Evolutionary conservation across 2,797 vertebrate genomes (phyloP), one percentile per base, ranked within the genome.

Genomic region (Myoxocephalus aenaeus): DNA sequence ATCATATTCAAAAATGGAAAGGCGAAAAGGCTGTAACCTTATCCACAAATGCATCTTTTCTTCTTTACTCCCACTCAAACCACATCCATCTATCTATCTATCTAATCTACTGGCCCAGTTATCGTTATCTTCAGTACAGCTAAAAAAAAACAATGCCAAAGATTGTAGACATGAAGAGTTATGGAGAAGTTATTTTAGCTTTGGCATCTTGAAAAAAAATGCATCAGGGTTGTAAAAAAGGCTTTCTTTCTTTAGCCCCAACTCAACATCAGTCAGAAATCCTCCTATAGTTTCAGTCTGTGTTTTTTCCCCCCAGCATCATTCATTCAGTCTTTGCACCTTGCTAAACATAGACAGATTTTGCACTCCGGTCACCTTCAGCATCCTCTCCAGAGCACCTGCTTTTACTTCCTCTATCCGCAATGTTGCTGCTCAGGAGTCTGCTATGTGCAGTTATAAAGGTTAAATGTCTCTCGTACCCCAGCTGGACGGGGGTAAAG

Each of bases 401-500:
- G 42, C 22, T 72, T 61, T 70, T 14, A 53, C 22, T 48, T 77
- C 53, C 25, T 85, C 13, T 7, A 15, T 40, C 17, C 46, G 17
- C 27, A 42, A 51, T 69, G 22, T 40, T 62, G n/a, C 17, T 54
- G 13, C 46, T 67, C 51, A 46, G 42, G 48, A 63, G 13, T 59
- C 34, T 68, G n/a, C 7, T n/a, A 8, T 65, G 34, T 59, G 50
- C 11, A 22, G 11, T 22, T 20, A 5, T 17, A 50, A 50, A n/a
- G 48, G 18, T 48, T 9, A 61, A 80, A 73, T 58, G 63, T 58
- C 38, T 36, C 25, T 74, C 15, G 25, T n/a, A 18, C 40, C 48
- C 9, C 58, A 69, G 42, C n/a, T 57, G 36, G n/a, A 56, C 73
- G 57, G 51, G 51, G 29, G 7, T 59, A 67, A 72, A 77, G 67